These are phyloP conservation scores for Caenorhabditis drosophilae DNA, from an alignment of 2,888 invertebrate species.

Conservation along the genomic window DNA sequence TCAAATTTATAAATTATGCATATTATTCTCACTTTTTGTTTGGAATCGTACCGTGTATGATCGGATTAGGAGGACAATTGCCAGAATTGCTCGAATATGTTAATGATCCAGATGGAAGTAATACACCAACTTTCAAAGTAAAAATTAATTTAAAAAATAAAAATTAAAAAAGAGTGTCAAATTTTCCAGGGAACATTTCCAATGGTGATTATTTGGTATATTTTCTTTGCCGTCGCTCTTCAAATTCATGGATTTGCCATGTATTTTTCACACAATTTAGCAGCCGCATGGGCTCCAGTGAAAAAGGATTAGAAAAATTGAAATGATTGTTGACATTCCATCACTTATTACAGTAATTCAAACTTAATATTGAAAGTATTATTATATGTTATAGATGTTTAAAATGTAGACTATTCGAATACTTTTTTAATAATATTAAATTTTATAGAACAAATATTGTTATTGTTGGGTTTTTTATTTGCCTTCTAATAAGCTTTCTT, in stretches of 20 bases:
- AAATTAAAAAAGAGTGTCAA: no score
- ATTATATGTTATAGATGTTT: constrained; percentile 1
- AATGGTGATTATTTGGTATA: constrained; percentile 68
- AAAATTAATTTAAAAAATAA: no score
- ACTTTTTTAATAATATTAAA: not conserved
- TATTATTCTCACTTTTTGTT: constrained; percentile 64
- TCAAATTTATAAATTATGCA: constrained; percentile 52
- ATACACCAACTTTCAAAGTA: constrained; percentile 66
- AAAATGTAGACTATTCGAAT: constrained; percentile 1
- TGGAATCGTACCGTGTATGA: constrained; percentile 59
- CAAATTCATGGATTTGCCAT: constrained; percentile 66
- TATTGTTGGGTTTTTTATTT: not conserved
- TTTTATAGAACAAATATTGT: not conserved
- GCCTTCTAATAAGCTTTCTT: not conserved
- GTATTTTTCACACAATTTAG: constrained; percentile 61
- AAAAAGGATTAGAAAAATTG: constrained; percentile 31
- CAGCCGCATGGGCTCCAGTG: constrained; percentile 58
- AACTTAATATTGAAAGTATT: no score
- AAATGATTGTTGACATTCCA: not conserved
- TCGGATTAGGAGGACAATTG: constrained; percentile 62
- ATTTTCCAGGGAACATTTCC: constrained; percentile 64
- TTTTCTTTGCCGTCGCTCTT: constrained; percentile 67
- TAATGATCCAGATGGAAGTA: constrained; percentile 51
- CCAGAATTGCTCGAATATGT: constrained; percentile 64
- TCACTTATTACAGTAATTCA: no score